Evolutionary conservation across 2,113 vertebrate genomes (phyloP), one percentile per base, ranked within the genome.

Genomic region (Bucco capensis): DNA sequence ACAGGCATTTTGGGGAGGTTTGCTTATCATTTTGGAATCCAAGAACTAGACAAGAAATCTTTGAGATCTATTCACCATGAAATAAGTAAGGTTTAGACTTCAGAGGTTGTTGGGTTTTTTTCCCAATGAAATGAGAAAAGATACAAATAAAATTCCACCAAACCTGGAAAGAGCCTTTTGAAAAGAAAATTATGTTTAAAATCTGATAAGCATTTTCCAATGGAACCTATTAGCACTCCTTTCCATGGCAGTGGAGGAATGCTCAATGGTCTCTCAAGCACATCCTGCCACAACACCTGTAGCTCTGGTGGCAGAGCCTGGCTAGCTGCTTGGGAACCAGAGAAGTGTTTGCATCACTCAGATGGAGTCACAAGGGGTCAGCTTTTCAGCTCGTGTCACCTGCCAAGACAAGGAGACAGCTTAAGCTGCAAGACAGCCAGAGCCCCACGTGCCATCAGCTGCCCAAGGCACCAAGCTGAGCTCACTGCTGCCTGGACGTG

Each of bases 81-180:
- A 57, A n/a, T 37, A 67, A 73, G n/a, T 30, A 9, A 44, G 27
- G 49, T 70, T 51, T 33, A 81, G 12, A 49, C 19, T 14, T 76
- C 4, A 5, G 5, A 1, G 0, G 19, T 50, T 12, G n/a, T n/a
- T n/a, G n/a, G n/a, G n/a, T n/a, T 1, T 38, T 47, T 71, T 37
- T 40, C 1, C n/a, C 37, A 72, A 64, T 49, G 53, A 58, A 85
- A 62, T 25, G 23, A 72, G 25, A 56, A 58, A 74, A 75, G 3
- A 2, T 8, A 18, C 13, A 88, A 42, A 13, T 44, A 16, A 70
- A 67, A 56, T 61, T 60, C 28, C 33, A 73, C 6, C 33, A 49
- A 69, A 70, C 28, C 28, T 66, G 50, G 35, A 76, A 66, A 76
- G 76, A 2, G 2, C 4, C 57, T 38, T 60, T 64, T 54, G 49